These are phyloP conservation scores for Eretmocerus hayati DNA, from an alignment of 2,888 invertebrate genomes.

Conservation along the genomic window DNA sequence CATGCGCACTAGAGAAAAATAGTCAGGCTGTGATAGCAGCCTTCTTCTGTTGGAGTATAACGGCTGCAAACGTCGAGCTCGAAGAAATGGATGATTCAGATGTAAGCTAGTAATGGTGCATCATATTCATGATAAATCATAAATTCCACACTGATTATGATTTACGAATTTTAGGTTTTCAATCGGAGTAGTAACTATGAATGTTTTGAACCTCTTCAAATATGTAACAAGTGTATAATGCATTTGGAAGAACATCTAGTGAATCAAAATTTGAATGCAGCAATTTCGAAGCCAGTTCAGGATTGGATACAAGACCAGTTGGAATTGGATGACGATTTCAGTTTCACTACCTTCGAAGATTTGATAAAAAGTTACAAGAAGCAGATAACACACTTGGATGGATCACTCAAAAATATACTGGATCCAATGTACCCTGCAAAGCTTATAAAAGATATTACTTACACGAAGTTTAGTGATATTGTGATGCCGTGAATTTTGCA, in stretches of 20 bases:
- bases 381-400: constrained; percentile 24
- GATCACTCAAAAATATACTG: constrained; percentile 27
- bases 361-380: constrained; percentile 27
- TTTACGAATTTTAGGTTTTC: constrained; percentile 33
- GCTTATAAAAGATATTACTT: constrained; percentile 29
- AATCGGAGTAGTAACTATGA: constrained; percentile 39
- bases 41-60: constrained; percentile 38
- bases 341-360: constrained; percentile 23
- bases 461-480: constrained; percentile 5
- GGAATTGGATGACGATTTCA: constrained; percentile 6
- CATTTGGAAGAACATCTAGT: constrained; percentile 12
- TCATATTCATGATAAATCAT: no score
- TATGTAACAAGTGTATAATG: constrained; percentile 23
- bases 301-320: constrained; percentile 27
- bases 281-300: constrained; percentile 1
- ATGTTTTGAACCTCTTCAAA: constrained; percentile 34
- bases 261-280: background rate
- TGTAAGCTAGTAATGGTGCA: constrained; percentile 27
- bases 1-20: constrained; percentile 12
- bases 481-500: no score
- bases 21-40: constrained; percentile 27
- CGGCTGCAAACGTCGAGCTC: constrained; percentile 24
- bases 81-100: constrained; percentile 42
- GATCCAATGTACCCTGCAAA: constrained; percentile 36
- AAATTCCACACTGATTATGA: constrained; percentile 4